Conservation (phyloP, 2,888 invertebrate genomes). For the Lasioglossum vierecki region DNA sequence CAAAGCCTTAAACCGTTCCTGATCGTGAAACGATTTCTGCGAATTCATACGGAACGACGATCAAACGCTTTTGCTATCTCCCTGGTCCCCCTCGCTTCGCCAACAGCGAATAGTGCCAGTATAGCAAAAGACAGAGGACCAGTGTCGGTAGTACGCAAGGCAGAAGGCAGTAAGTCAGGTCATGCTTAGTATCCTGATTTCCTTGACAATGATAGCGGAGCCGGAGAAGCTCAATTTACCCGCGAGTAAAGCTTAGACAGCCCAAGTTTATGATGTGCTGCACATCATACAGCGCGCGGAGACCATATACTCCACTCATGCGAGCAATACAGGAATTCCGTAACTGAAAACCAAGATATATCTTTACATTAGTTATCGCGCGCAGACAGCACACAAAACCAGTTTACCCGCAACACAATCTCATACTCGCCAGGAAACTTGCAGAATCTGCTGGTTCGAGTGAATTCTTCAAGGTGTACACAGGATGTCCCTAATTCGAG, state of each 20-base stretch:
- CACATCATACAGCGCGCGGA: neutral
- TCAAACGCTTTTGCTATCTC: neutral
- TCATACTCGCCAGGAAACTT: neutral
- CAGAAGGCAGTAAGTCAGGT: slow-evolving; percentile 3
- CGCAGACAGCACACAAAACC: neutral
- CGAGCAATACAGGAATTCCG: slow-evolving; percentile 3
- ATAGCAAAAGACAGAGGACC: neutral
- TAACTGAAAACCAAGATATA: slow-evolving; percentile 11
- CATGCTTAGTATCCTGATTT: slow-evolving; percentile 4
- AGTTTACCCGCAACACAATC: neutral
- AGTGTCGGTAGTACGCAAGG: neutral
- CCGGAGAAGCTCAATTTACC: neutral
- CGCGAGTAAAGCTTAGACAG: slow-evolving; percentile 7
- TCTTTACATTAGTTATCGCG: slow-evolving; percentile 3
- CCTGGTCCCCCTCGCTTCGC: neutral
- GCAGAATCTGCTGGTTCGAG: neutral
- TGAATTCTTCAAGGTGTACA: neutral
- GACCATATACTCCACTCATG: neutral
- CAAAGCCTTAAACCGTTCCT: neutral
- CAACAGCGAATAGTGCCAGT: neutral
- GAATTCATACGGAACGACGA: neutral
- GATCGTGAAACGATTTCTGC: neutral
- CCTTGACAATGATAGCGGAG: slow-evolving; percentile 1
- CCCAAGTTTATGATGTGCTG: neutral
- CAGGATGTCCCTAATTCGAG: neutral